Percentiles rank a stretch among this genome's conserved stretches.
Evolutionary conservation across 2,113 vertebrate genomes (phyloP).

Genomic region (Otis tarda): DNA sequence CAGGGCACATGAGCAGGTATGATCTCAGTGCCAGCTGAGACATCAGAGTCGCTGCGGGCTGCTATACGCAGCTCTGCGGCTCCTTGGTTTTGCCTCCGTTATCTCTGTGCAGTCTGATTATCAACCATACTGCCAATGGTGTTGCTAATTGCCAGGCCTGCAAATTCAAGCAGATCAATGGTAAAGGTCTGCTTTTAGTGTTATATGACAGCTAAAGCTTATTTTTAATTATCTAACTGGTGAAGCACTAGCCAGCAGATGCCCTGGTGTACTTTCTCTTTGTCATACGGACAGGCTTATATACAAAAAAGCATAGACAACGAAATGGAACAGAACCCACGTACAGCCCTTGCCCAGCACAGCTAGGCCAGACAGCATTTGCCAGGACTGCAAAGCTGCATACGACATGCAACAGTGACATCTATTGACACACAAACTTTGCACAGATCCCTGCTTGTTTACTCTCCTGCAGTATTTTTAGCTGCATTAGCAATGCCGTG

Average conservation of each 20-base stretch:
- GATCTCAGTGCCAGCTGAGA: neutral
- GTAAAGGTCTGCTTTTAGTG: neutral
- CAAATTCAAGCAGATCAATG: neutral
- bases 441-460: neutral
- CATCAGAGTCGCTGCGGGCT: accelerated
- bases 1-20: neutral
- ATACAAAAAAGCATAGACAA: neutral
- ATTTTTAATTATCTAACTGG: neutral
- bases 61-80: neutral
- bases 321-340: neutral
- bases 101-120: neutral
- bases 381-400: neutral
- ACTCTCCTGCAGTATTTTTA: neutral
- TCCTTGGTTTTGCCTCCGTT: neutral
- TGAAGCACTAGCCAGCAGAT: neutral
- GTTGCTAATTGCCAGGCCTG: neutral
- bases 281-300: neutral
- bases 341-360: neutral
- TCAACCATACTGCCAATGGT: neutral
- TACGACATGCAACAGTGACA: constrained; percentile 62
- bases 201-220: neutral
- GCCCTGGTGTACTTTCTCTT: neutral
- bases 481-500: accelerated
- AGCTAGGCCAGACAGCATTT: neutral
- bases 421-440: constrained; percentile 32